Conservation (phyloP, 2,113 vertebrate species). For the Nothocercus nigrocapillus region DNA sequence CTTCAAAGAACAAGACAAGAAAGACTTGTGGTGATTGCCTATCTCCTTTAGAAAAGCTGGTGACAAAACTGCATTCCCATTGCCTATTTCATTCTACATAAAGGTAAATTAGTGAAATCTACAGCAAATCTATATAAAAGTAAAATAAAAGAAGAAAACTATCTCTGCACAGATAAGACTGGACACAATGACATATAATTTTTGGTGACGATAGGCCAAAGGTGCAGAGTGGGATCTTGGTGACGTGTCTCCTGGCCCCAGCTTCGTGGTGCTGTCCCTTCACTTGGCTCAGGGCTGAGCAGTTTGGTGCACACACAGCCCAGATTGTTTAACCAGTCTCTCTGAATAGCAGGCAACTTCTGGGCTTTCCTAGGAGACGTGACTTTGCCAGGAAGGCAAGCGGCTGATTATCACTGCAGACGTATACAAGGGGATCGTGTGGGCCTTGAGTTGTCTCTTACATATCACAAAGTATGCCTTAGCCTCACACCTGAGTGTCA, state of each 20-base stretch:
- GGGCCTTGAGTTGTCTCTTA: background rate
- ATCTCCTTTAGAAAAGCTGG: background rate
- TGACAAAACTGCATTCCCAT: background rate
- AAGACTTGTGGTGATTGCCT: background rate
- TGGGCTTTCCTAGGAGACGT: accelerated
- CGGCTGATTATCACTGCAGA: background rate
- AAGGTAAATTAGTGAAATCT: background rate
- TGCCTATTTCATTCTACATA: background rate
- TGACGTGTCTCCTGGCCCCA: background rate
- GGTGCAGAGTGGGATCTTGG: background rate
- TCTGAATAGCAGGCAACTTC: background rate
- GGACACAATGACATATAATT: background rate
- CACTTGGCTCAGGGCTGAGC: background rate
- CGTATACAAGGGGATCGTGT: background rate
- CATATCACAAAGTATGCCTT: background rate
- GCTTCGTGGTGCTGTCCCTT: background rate
- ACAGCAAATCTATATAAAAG: background rate
- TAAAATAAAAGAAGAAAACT: background rate
- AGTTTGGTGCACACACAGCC: background rate
- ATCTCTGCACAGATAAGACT: background rate
- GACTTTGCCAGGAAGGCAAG: background rate
- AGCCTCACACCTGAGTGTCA: background rate
- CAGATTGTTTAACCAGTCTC: accelerated
- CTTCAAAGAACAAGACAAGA: background rate
- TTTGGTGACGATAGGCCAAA: background rate